Conservation (phyloP, 1,140 invertebrate species). For the Olivierus martensii region DNA sequence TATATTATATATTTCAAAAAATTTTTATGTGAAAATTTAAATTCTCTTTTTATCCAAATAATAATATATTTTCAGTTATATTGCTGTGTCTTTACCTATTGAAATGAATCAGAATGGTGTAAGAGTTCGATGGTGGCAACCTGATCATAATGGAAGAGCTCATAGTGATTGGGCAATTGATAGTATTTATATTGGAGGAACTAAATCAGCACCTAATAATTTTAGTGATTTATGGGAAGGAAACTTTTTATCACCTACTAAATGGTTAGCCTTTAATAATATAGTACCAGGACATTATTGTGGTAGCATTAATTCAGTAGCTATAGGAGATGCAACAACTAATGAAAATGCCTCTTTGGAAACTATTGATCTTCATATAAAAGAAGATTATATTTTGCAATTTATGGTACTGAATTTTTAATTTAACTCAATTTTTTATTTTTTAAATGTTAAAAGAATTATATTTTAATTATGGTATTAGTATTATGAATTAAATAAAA, state of each 20-base stretch:
- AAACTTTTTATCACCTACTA: slow-evolving; percentile 4
- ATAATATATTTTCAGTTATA: slow-evolving; percentile 10
- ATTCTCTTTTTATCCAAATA: not conserved
- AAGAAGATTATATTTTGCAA: slow-evolving; percentile 10
- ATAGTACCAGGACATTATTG: slow-evolving; percentile 4
- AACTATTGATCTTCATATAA: slow-evolving; percentile 15
- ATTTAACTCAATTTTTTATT: too few species aligned
- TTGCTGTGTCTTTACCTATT: slow-evolving; percentile 27
- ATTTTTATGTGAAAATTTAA: too few species aligned
- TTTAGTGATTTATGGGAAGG: slow-evolving; percentile 4
- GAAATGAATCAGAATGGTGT: slow-evolving; percentile 26
- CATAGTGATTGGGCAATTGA: slow-evolving; percentile 34
- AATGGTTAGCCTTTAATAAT: slow-evolving; percentile 12
- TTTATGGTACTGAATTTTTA: slow-evolving; percentile 6
- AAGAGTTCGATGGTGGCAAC: slow-evolving; percentile 34
- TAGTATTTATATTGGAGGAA: slow-evolving; percentile 31
- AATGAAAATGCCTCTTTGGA: slow-evolving; percentile 19
- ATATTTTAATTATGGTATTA: too few species aligned
- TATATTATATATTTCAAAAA: too few species aligned
- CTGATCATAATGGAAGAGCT: slow-evolving; percentile 22
- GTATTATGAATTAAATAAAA: too few species aligned
- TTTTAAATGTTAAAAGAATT: too few species aligned
- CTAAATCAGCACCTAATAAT: slow-evolving; percentile 1
- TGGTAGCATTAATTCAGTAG: not conserved
- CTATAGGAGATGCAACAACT: slow-evolving; percentile 10